Evolutionary conservation across 2,113 vertebrate genomes (phyloP).

Genomic region (Zosterops hypoxanthus): DNA sequence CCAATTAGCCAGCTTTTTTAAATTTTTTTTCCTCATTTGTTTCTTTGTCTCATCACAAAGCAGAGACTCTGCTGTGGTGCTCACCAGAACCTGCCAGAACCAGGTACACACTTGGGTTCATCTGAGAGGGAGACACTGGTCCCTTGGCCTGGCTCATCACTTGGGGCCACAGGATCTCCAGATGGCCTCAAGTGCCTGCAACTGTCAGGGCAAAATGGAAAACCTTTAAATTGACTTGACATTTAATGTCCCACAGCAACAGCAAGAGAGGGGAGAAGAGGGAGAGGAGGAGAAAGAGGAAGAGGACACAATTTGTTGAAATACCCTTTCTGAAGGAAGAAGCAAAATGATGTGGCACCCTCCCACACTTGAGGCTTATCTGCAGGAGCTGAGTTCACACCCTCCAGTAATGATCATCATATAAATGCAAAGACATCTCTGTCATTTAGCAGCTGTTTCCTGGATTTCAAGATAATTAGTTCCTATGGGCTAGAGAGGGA

Average conservation of each 20-base stretch:
- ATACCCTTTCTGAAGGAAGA: neutral
- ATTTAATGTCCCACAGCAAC: neutral
- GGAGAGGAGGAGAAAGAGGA: too few species aligned
- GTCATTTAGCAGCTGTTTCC: constrained; percentile 28
- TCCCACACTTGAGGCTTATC: neutral
- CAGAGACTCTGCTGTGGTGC: neutral
- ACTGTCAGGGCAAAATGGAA: neutral
- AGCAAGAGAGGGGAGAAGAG: neutral
- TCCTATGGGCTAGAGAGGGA: neutral
- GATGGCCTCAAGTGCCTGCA: neutral
- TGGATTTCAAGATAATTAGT: neutral
- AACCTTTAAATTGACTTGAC: neutral
- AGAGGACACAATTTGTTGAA: neutral
- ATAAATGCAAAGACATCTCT: neutral
- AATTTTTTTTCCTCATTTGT: neutral
- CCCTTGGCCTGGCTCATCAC: neutral
- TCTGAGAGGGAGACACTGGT: neutral
- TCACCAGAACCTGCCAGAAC: neutral
- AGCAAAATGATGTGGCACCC: neutral
- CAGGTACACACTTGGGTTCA: neutral
- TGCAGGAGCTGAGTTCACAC: neutral
- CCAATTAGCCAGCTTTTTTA: neutral
- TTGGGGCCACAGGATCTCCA: neutral
- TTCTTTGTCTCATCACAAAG: neutral
- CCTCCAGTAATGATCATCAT: neutral